Base-by-base conservation (phyloP, 2,113 vertebrate species). In the Dermatemys mawii region DNA sequence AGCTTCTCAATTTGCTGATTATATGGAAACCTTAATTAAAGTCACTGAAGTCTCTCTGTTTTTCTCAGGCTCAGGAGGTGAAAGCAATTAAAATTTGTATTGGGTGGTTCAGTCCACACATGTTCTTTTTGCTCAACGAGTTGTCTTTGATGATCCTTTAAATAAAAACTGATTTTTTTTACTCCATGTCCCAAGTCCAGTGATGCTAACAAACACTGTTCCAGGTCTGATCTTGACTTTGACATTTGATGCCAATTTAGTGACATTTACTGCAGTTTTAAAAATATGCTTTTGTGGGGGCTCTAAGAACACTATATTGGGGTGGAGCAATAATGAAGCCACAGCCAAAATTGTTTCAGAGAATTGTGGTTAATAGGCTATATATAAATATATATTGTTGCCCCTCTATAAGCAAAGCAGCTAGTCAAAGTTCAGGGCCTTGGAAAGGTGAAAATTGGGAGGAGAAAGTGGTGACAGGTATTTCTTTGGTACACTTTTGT, bases 231-330 rank as follows among this genome's bases (percentile, higher is more conserved):
- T 95, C 54, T 89, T 86, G 73, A 90, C 35, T 53, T 83, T 90
- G 90, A 46, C 53, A 57, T 79, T 81, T 83, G 76, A 94, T 89
- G 51, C 26, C 54, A 83, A 89, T 95, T 51, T 86, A 80, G 35
- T 2, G 94, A 96, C 96, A 91, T 90, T 82, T 19, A 92, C 50
- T 50, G 26, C 3, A 32, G 8, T 55, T 84, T 93, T 88, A 24
- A 79, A 95, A 97, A 91, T 55, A 4, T 92, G 89, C 46, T 96
- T 3, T 41, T 90, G 63, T 49, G 83, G 7, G 51, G 24, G 95
- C 87, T 32, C 12, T 89, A 11, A 48, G 75, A 44, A 50, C 2
- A 54, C 4, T 29, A 0, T 54, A 46, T 53, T 46, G 26, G 49
- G 4, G 29, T 2, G 41, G 13, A 86, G 2, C 5, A 1, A 27